phyloP scores from a whole-genome alignment of 2,888 invertebrate genomes.

The Harpalus rufipes region DNA sequence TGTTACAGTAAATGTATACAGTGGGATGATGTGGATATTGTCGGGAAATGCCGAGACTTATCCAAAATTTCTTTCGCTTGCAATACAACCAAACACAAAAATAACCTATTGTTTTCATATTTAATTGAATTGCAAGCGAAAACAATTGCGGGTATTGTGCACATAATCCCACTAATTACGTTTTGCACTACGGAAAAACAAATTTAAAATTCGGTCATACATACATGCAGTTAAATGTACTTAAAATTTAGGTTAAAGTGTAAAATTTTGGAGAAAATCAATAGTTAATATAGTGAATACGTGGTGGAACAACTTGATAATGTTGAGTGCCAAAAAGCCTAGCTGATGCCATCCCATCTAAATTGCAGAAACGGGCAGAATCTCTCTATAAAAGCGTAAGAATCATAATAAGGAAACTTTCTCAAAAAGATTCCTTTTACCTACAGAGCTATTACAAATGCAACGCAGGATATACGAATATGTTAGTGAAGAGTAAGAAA shows the following conservation, averaged over 20 bases:
- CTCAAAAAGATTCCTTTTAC: slow-evolving; percentile 12
- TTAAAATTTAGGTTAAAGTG: slow-evolving; percentile 3
- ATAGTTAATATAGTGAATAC: slow-evolving; percentile 5
- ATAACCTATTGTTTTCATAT: too few relatives aligned
- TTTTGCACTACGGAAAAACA: too few relatives aligned
- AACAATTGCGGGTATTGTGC: too few relatives aligned
- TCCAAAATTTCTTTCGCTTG: too few relatives aligned
- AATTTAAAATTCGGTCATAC: not conserved
- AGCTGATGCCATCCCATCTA: not conserved
- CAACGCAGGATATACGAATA: not conserved
- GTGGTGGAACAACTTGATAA: not conserved
- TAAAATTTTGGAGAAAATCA: slow-evolving; percentile 18
- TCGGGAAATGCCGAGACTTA: too few relatives aligned
- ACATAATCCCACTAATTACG: too few relatives aligned
- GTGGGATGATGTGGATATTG: too few relatives aligned
- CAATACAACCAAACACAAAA: too few relatives aligned
- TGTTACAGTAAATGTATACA: too few relatives aligned
- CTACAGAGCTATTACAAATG: slow-evolving; percentile 17
- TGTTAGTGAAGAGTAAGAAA: not conserved
- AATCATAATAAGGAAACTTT: slow-evolving; percentile 12
- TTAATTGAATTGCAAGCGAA: too few relatives aligned
- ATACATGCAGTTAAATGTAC: not conserved
- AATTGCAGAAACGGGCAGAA: not conserved
- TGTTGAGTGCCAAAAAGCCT: not conserved
- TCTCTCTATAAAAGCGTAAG: not conserved